A percentile compares a stretch with the other conserved stretches of the same genome.
phyloP scores from a whole-genome alignment of 1,140 invertebrate genomes.

The Penaeus indicus region DNA sequence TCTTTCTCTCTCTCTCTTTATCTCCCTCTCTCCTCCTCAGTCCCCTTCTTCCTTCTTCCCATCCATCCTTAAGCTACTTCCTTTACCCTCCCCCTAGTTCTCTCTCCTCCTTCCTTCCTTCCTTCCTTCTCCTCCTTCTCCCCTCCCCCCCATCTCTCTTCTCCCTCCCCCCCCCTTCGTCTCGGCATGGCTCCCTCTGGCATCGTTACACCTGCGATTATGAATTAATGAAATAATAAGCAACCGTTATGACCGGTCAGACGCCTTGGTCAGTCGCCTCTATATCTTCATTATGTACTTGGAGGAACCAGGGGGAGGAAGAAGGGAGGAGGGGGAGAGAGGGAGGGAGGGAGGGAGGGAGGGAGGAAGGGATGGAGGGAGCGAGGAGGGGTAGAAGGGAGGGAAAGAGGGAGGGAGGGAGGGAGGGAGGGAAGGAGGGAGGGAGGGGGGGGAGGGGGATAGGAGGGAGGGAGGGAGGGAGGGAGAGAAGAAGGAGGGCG shows the following conservation, averaged over 20 bases:
- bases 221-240: slow-evolving; percentile 61
- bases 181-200: slow-evolving; percentile 16
- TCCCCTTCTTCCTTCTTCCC: too few species aligned
- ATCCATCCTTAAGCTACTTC: too few species aligned
- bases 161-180: neutral
- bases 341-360: neutral
- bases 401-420: neutral
- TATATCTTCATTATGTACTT: slow-evolving; percentile 51
- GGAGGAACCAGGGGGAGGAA: neutral
- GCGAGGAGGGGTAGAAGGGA: neutral
- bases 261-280: slow-evolving; percentile 1
- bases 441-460: neutral
- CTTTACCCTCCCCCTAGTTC: too few species aligned
- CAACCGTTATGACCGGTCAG: slow-evolving; percentile 48
- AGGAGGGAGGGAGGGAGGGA: neutral
- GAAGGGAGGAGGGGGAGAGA: neutral
- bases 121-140: too few species aligned
- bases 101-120: too few species aligned
- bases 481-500: neutral
- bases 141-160: neutral
- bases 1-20: neutral
- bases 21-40: too few species aligned
- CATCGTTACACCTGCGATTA: slow-evolving; percentile 51
- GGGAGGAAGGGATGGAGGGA: neutral
- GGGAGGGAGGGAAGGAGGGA: neutral